A percentile compares a stretch with the other conserved stretches of the same genome.
Evolutionary conservation across 2,888 invertebrate species (phyloP).

Genomic region (Anthophora plumipes): DNA sequence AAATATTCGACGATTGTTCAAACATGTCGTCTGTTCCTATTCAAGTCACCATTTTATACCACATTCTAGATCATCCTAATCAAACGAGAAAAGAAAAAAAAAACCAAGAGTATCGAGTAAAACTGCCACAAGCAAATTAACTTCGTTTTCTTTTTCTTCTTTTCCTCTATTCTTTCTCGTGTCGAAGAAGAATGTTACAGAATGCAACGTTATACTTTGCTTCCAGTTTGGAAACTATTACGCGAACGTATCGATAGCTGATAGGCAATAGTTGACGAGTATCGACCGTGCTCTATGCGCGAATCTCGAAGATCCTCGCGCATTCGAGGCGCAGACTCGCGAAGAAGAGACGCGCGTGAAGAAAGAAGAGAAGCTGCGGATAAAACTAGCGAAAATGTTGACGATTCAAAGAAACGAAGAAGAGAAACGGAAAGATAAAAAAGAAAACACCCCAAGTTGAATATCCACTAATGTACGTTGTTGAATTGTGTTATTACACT

Average conservation of each 20-base stretch:
- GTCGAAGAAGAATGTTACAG: background rate
- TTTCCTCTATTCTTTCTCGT: no score
- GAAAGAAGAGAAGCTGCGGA: no score
- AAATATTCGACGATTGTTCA: no score
- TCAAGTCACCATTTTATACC: no score
- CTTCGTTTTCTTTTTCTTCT: no score
- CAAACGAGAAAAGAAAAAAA: no score
- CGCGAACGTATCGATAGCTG: slow-evolving; percentile 59
- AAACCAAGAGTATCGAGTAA: no score
- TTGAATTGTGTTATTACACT: slow-evolving; percentile 65
- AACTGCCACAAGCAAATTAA: no score
- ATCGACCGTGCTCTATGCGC: slow-evolving; percentile 64
- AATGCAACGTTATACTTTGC: slow-evolving; percentile 49
- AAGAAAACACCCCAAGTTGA: slow-evolving; percentile 25
- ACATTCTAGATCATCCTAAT: no score
- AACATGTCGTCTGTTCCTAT: no score
- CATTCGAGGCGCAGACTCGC: slow-evolving; percentile 56
- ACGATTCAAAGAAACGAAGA: background rate
- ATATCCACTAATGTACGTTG: slow-evolving; percentile 40
- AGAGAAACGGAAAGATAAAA: background rate
- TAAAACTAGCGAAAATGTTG: no score
- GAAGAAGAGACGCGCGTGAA: no score
- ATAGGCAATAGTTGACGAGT: slow-evolving; percentile 62
- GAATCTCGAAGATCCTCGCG: slow-evolving; percentile 52
- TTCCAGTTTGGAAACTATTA: slow-evolving; percentile 38